phyloP scores from a whole-genome alignment of 2,113 vertebrate genomes.

The Saccopteryx bilineata region DNA sequence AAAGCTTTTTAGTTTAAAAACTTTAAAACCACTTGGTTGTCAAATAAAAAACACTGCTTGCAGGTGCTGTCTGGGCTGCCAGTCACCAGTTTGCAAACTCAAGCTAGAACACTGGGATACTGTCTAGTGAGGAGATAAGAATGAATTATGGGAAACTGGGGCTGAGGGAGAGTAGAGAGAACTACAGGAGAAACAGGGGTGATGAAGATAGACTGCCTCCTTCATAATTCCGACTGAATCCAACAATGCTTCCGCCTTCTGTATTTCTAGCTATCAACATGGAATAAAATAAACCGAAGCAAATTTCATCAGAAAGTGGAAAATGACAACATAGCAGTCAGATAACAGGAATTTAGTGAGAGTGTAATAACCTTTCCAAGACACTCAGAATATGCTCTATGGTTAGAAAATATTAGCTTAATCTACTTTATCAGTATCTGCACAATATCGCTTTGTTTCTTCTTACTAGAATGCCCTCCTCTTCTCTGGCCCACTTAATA shows the following conservation, averaged over 20 bases:
- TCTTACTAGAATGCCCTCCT: not conserved
- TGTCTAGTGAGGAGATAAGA: not conserved
- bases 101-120: not conserved
- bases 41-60: not conserved
- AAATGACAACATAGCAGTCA: not conserved
- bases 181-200: not conserved
- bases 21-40: not conserved
- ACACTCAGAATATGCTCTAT: not conserved
- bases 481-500: slow-evolving; percentile 14
- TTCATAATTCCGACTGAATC: slow-evolving; percentile 32
- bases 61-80: not conserved
- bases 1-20: slow-evolving; percentile 3
- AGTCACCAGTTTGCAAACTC: slow-evolving; percentile 31
- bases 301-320: slow-evolving; percentile 27
- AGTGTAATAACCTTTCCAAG: slow-evolving; percentile 14
- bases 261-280: slow-evolving; percentile 23
- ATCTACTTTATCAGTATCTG: not conserved
- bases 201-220: not conserved
- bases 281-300: slow-evolving; percentile 25
- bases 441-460: not conserved
- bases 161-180: not conserved
- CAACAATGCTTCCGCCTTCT: not conserved
- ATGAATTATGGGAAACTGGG: not conserved
- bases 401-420: not conserved
- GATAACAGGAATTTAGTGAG: not conserved